Base-by-base conservation (phyloP, 2,113 vertebrate species). In the Neoarius graeffei region DNA sequence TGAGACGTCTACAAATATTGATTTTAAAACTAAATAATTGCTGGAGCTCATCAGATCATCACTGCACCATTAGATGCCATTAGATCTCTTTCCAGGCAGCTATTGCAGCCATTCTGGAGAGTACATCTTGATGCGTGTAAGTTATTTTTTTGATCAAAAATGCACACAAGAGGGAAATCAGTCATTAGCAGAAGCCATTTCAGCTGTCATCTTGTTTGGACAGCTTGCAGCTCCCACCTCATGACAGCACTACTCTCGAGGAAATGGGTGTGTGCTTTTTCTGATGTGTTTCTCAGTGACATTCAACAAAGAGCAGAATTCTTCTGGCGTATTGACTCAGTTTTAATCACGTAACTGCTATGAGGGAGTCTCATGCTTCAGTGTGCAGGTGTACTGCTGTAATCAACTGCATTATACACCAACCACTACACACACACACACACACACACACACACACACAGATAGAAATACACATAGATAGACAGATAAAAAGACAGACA, bases 101-200 rank as follows among this genome's bases (percentile, higher is more conserved):
- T 91, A 91, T 93, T 94, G 92, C 91, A 86, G 92, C 92, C 85
- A 91, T 91, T 94, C 85, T 91, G 90, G 87, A 87, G 77, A 17
- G 91, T 89, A 88, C 86, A 88, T 57, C 92, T 92, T 87, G 88
- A 90, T 85, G 25, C 67, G 71, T 71, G 77, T 67, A 88, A 90
- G 89, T 90, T 83, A 67, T 81, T 80, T 93, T 87, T 82, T 91
- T 94, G 91, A 95, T 95, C 92, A 93, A 93, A 87, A 94, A 93
- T 91, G 71, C 89, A 83, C 86, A 80, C 87, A 30, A 88, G 88
- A 91, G 92, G 87, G 91, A 91, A 92, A 91, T 92, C 92, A 91
- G 93, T 94, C 93, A 93, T 95, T 93, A 94, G 91, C 88, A 83
- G 89, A 86, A 91, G 90, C 84, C 88, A 91, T 94, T 93, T 93